Percentiles rank a stretch among this genome's conserved stretches.
Conservation (phyloP, 2,113 vertebrate species). For the Equus przewalskii region DNA sequence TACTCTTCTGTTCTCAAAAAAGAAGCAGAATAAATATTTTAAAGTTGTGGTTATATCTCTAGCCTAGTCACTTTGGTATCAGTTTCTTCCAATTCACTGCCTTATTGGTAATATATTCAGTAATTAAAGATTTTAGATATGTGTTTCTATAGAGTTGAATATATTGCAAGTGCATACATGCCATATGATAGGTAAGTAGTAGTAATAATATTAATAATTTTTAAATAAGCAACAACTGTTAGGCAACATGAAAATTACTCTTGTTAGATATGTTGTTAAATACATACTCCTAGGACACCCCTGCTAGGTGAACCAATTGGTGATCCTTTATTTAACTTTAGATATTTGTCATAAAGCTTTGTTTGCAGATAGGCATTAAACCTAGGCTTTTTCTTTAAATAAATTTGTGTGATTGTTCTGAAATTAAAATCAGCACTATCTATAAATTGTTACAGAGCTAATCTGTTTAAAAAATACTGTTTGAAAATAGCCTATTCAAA, state of each 20-base stretch:
- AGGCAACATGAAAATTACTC: not conserved
- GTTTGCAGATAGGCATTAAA: slow-evolving; percentile 11
- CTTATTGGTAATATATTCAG: not conserved
- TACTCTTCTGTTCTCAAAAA: not conserved
- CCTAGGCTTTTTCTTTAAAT: not conserved
- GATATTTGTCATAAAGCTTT: not conserved
- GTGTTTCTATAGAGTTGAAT: not conserved
- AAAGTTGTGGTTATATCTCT: slow-evolving; percentile 3
- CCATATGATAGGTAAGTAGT: not conserved
- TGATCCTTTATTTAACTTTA: slow-evolving; percentile 52
- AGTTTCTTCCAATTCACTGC: not conserved
- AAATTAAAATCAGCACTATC: slow-evolving; percentile 25
- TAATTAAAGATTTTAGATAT: slow-evolving; percentile 49
- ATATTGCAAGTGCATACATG: not conserved
- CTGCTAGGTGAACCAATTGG: not conserved
- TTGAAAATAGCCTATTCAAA: not conserved
- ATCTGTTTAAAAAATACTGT: not conserved
- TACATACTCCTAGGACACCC: not conserved
- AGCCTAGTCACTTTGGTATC: not conserved
- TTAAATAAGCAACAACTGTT: slow-evolving; percentile 4
- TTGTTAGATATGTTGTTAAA: not conserved
- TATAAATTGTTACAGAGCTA: not conserved
- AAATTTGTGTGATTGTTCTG: not conserved
- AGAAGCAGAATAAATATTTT: not conserved
- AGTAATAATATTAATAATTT: not conserved